Percentiles rank a stretch among this genome's conserved stretches.
These are phyloP conservation scores for Neotragus moschatus DNA, from an alignment of 2,113 vertebrate genomes.

Conservation along the genomic window DNA sequence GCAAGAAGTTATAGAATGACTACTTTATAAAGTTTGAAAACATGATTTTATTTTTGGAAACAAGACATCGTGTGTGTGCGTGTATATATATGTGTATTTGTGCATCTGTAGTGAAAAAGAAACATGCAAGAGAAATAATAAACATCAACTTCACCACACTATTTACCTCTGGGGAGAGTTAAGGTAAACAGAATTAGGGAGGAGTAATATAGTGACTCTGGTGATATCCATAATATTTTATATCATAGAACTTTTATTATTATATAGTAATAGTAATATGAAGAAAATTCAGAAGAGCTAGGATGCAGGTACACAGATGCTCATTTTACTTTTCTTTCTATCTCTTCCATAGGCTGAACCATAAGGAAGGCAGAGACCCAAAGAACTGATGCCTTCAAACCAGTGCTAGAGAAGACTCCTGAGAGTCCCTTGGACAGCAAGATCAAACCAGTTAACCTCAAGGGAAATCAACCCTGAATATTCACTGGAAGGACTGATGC, in stretches of 20 bases:
- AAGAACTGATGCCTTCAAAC: neutral
- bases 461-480: neutral
- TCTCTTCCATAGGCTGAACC: neutral
- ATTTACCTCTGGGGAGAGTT: neutral
- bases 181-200: neutral
- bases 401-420: neutral
- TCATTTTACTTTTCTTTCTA: neutral
- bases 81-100: neutral
- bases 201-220: neutral
- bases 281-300: conserved; percentile 29
- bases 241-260: neutral
- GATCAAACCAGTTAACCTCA: neutral
- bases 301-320: neutral
- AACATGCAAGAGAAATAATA: conserved; percentile 1
- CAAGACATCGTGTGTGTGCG: neutral
- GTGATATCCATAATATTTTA: neutral
- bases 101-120: neutral
- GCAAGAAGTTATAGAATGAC: neutral
- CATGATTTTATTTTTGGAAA: neutral
- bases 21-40: conserved; percentile 2
- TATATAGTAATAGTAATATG: neutral
- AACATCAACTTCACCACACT: neutral
- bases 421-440: neutral
- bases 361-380: neutral
- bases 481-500: neutral